These are phyloP conservation scores for Chiridota heheva DNA, from an alignment of 35 echinoderm and acorn worm species.

Conservation along the genomic window DNA sequence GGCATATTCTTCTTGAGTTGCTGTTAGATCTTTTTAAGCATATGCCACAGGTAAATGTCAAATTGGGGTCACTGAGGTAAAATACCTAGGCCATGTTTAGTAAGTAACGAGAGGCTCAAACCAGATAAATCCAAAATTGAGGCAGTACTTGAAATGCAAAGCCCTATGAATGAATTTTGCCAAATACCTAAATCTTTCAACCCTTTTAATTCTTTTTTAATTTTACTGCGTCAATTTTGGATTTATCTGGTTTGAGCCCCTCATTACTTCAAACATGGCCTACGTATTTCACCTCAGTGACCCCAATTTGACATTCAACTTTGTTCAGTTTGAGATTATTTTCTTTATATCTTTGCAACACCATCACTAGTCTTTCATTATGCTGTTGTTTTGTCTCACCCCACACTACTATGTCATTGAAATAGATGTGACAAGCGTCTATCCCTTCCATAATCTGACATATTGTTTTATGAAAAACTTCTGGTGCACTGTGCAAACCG, in stretches of 20 bases:
- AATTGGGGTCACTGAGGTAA: neutral
- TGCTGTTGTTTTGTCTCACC: conserved; percentile 46
- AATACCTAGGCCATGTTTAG: conserved; percentile 20
- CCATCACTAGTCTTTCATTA: conserved; percentile 16
- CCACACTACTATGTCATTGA: conserved; percentile 42
- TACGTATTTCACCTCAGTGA: conserved; percentile 50
- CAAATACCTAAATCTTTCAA: conserved; percentile 35
- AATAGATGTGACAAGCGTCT: conserved; percentile 13
- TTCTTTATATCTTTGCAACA: conserved; percentile 3
- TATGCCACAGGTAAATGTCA: neutral
- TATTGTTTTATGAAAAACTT: conserved; percentile 67
- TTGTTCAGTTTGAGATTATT: conserved; percentile 56
- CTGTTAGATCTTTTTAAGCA: conserved; percentile 17
- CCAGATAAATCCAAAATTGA: conserved; percentile 18
- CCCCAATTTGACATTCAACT: conserved; percentile 11
- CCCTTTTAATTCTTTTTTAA: conserved; percentile 35
- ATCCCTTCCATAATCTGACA: conserved; percentile 40
- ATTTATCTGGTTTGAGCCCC: conserved; percentile 8
- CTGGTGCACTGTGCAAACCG: conserved; percentile 59
- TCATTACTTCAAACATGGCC: conserved; percentile 11
- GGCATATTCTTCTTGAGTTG: neutral
- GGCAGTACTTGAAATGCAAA: no score
- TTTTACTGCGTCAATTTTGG: conserved; percentile 33
- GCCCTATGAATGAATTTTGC: conserved; percentile 36
- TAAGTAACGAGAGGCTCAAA: neutral